A percentile compares a stretch with the other conserved stretches of the same genome.
Conservation (phyloP, 2,888 invertebrate genomes). For the Diaphora mendica region DNA sequence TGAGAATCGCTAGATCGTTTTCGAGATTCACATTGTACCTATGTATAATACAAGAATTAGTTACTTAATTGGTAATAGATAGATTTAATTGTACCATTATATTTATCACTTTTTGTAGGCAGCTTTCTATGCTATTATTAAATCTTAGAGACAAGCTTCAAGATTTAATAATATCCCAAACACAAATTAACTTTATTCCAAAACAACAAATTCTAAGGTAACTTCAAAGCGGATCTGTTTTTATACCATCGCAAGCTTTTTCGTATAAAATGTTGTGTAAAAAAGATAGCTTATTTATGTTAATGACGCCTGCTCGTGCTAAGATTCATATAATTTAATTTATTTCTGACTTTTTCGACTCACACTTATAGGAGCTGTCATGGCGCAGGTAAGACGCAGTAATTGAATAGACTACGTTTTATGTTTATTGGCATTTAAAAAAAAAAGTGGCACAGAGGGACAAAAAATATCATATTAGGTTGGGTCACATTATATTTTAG, state of each 20-base stretch:
- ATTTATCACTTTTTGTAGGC: background rate
- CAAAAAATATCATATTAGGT: background rate
- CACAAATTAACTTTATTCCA: background rate
- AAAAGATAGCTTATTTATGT: constrained; percentile 30
- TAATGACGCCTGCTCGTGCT: constrained; percentile 11
- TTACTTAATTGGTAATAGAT: too few relatives aligned
- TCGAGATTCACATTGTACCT: too few relatives aligned
- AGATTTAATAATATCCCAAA: background rate
- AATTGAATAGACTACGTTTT: background rate
- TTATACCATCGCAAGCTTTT: constrained; percentile 21
- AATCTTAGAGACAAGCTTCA: too few relatives aligned
- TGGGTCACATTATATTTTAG: background rate
- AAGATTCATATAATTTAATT: constrained; percentile 26
- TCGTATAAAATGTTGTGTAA: constrained; percentile 29
- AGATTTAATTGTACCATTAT: background rate
- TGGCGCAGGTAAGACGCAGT: constrained; percentile 4
- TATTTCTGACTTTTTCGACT: constrained; percentile 10
- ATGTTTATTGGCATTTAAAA: background rate
- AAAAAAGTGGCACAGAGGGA: background rate
- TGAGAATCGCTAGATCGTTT: too few relatives aligned
- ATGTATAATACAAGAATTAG: too few relatives aligned
- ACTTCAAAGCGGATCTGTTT: constrained; percentile 38
- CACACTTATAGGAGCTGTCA: constrained; percentile 1
- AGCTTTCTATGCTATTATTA: background rate
- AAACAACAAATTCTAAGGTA: constrained; percentile 7